phyloP scores from a whole-genome alignment of 1,140 invertebrate species.

The Drosophila albomicans region DNA sequence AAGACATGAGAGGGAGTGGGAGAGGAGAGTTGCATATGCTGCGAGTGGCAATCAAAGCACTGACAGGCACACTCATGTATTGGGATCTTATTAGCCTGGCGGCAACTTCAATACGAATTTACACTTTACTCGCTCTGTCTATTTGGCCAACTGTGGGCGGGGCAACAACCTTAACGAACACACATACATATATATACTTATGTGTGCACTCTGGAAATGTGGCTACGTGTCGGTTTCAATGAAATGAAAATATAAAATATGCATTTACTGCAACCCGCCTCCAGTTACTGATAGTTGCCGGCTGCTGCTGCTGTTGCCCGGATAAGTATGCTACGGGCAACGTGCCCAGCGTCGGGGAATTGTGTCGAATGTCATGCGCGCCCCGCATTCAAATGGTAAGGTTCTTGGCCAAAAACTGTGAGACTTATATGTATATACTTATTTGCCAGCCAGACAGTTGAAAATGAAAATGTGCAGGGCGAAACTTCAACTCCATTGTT shows the following conservation, averaged over 20 bases:
- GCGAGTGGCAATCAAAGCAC: constrained; percentile 42
- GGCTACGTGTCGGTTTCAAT: constrained; percentile 75
- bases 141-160: constrained; percentile 2
- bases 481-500: constrained; percentile 53
- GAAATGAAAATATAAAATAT: constrained; percentile 83
- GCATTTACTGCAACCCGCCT: constrained; percentile 67
- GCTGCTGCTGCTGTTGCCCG: constrained; percentile 48
- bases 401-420: constrained; percentile 42
- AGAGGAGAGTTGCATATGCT: neutral
- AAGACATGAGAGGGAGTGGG: neutral
- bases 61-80: neutral
- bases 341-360: constrained; percentile 65
- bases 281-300: constrained; percentile 45
- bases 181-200: constrained; percentile 6
- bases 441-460: constrained; percentile 14
- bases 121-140: constrained; percentile 21
- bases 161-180: constrained; percentile 29
- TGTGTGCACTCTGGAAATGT: constrained; percentile 32
- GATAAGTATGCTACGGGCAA: constrained; percentile 74
- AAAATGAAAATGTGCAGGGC: neutral
- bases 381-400: constrained; percentile 69
- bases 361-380: constrained; percentile 58
- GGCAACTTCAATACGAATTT: constrained; percentile 45
- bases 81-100: constrained; percentile 50
- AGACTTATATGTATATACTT: constrained; percentile 6